Base-by-base conservation (phyloP, 2,113 vertebrate genomes). In the Empidonax alnorum region DNA sequence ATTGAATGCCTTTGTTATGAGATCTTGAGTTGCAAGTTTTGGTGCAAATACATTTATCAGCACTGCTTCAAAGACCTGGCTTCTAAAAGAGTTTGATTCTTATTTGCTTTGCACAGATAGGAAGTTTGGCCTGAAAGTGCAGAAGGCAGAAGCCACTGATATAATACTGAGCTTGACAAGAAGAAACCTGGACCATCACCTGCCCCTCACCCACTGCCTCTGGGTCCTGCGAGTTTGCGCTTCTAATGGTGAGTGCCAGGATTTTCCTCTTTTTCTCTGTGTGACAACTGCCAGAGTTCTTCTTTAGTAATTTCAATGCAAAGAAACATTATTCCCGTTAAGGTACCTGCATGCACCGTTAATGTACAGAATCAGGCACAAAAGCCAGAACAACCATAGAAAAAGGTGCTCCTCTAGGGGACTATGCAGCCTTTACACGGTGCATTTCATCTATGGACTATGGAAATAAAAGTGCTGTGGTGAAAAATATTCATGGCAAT, bases 111-210 rank as follows among this genome's bases (percentile, higher is more conserved):
- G n/a, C 30, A 49, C 91, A 99, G 99, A 99, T 89, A 98, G 87
- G 42, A 97, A 96, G 27, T 99, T 99, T 91, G 99, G 99, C 44
- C 59, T 98, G 94, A 99, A 99, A 93, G 99, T 98, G 6, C 98
- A 99, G 91, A 98, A 98, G 10, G 93, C 98, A 66, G 99, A 98
- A 76, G 99, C 98, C 4, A 98, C 98, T 35, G 98, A 99, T 75
- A 91, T 98, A 63, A 98, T 97, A 5, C 92, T 99, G 77, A 98
- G 97, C 77, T 92, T 99, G 91, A 95, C 98, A 84, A 98, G 97
- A 91, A 98, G 98, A 56, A 99, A 98, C 53, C n/a, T 97, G 11
- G 87, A 93, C 14, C 95, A 98, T 21, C 90, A 94, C 74, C 97
- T 97, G 71, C 97, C 97, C 76, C 98, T 98, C 42, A 98, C 97